Conservation (phyloP, 2,113 vertebrate species). For the Dolichotis patagonum region DNA sequence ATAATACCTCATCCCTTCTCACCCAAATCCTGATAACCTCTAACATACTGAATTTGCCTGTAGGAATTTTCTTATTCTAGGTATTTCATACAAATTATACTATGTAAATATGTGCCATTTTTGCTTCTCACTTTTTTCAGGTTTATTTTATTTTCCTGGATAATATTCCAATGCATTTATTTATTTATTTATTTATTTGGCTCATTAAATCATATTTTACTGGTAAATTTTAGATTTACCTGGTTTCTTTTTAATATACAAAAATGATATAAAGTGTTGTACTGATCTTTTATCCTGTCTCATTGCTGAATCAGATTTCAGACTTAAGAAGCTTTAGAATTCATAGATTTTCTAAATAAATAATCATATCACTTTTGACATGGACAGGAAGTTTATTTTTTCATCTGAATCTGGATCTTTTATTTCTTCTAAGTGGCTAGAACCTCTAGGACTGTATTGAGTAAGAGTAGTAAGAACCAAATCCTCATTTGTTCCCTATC, state of each 20-base stretch:
- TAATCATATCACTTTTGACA: background rate
- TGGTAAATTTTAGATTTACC: too few species aligned
- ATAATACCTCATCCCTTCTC: too few species aligned
- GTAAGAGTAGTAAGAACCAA: background rate
- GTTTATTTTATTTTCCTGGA: background rate
- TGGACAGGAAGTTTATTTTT: background rate
- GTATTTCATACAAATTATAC: background rate
- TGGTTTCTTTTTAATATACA: background rate
- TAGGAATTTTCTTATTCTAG: background rate
- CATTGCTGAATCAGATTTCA: slow-evolving; percentile 1
- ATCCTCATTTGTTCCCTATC: background rate
- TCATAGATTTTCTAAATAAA: background rate
- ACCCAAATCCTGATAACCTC: background rate
- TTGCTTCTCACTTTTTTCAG: background rate
- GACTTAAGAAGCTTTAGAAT: background rate
- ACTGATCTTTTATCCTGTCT: background rate
- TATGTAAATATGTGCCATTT: background rate
- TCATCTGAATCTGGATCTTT: background rate
- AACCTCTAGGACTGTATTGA: background rate
- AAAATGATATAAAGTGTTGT: slow-evolving; percentile 14
- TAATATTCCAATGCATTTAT: background rate
- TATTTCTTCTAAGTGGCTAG: background rate
- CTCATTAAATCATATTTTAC: too few species aligned
- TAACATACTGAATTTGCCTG: background rate
- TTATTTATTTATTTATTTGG: background rate